Evolutionary conservation across 2,113 vertebrate species (phyloP), one percentile per base, ranked within the genome.

Genomic region (Indicator maculatus): DNA sequence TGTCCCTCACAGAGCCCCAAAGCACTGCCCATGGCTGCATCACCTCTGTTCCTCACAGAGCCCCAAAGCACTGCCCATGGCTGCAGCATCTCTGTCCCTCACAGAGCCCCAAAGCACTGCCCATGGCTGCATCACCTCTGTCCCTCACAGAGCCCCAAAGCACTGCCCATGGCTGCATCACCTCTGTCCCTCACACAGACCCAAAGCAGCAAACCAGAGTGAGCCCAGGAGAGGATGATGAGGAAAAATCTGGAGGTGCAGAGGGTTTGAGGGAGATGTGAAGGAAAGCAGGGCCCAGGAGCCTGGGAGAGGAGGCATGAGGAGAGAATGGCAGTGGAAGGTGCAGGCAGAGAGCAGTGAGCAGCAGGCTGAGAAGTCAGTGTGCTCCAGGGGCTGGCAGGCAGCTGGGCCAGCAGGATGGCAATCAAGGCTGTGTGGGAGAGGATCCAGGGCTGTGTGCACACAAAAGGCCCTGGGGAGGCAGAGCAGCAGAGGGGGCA

Each of bases 221-320:
- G 13, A 67, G 38, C 63, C 12, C 41, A 52, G 56, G 24, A 60
- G 52, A 28, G 45, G 73, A 70, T 1, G n/a, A 26, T 4, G 65
- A 69, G 2, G 20, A 28, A 36, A 56, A 56, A 55, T 9, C 2
- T 12, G 55, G 74, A 69, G 64, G 14, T 16, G 1, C 38, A 74
- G 61, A 67, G 33, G 41, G 38, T 27, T 75, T 61, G 18, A 52
- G 50, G 53, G 17, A n/a, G 53, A 41, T 11, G 41, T n/a, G 66
- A 41, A 33, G 76, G 65, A 24, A 14, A 76, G n/a, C 80, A 71
- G 45, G 26, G 11, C 16, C 21, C 79, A 79, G 31, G 28, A 59
- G 30, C 4, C 1, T 1, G 5, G 50, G 53, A 63, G 3, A 24
- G 53, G 72, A 86, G 38, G 41, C 50, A 50, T 0, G 0, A 4